A percentile compares a stretch with the other conserved stretches of the same genome.
phyloP scores from a whole-genome alignment of 2,113 vertebrate species.

The Zapornia atra region DNA sequence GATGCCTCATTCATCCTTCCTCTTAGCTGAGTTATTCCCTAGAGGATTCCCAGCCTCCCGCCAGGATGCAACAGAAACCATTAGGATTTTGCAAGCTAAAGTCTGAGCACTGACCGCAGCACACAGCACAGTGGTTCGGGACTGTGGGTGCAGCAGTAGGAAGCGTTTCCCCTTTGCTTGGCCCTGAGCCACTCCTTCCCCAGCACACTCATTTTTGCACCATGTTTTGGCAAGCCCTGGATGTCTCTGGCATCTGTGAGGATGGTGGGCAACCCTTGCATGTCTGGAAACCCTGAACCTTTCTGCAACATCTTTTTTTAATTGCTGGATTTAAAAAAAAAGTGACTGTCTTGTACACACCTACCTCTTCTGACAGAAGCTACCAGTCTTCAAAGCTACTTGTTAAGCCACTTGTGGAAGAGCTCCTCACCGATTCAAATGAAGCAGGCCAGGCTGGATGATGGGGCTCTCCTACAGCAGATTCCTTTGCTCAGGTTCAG shows the following conservation, averaged over 20 bases:
- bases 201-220: neutral
- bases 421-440: too few species aligned
- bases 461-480: neutral
- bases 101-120: neutral
- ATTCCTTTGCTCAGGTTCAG: neutral
- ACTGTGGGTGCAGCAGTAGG: neutral
- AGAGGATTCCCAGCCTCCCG: neutral
- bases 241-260: neutral
- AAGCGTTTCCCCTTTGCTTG: neutral
- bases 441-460: neutral
- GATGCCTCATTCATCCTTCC: neutral
- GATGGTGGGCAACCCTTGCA: accelerated
- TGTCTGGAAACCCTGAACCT: neutral
- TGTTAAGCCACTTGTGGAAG: neutral
- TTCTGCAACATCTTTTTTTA: accelerated
- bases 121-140: accelerated
- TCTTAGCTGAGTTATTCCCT: neutral
- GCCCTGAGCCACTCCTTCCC: neutral
- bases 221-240: neutral
- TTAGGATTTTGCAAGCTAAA: neutral
- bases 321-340: neutral
- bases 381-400: neutral
- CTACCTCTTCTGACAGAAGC: neutral
- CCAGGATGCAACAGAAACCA: neutral
- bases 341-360: neutral